Base-by-base conservation (phyloP, 2,888 invertebrate species). In the Mythimna vitellina region DNA sequence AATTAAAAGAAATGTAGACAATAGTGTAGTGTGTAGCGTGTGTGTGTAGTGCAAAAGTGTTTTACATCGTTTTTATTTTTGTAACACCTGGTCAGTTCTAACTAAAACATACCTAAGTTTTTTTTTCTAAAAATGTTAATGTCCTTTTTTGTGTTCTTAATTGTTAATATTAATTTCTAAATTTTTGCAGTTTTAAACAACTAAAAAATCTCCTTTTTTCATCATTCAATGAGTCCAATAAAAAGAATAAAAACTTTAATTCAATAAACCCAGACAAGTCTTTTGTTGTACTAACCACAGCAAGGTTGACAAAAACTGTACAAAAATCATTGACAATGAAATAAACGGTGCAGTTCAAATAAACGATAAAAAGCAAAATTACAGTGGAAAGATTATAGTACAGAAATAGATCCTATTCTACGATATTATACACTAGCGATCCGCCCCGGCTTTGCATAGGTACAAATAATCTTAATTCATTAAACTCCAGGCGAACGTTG, bases 271-370 rank as follows among this genome's bases (percentile, higher is more conserved):
- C 25, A 73, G 51, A 65, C 57, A n/a, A 56, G n/a, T 38, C 65
- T 81, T 73, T 81, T 81, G 56, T 69, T 22, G 22, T 3, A 10
- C 53, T 54, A 61, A 82, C 77, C 54, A 10, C 71, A 64, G 8
- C 20, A 10, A 65, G 42, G 53, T 60, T 57, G n/a, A 71, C 53
- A 71, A 73, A 81, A 80, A 73, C 10, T 8, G 22, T 1, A 81
- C 62, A 76, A 53, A 64, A 12, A n/a, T 35, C n/a, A 9, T 51
- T 38, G 56, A 78, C 65, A 80, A 78, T 38, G 57, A 66, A 56
- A 17, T 29, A n/a, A 78, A 54, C 32, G n/a, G 56, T 76, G 25
- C 57, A 65, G n/a, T 73, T 49, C 9, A 51, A 65, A 54, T 35
- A 22, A 53, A n/a, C 0, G 0, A 35, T 1, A 71, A 58, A 80